Conservation (phyloP, 92 coral and sea anemone species). For the Palythoa heliodiscus region DNA sequence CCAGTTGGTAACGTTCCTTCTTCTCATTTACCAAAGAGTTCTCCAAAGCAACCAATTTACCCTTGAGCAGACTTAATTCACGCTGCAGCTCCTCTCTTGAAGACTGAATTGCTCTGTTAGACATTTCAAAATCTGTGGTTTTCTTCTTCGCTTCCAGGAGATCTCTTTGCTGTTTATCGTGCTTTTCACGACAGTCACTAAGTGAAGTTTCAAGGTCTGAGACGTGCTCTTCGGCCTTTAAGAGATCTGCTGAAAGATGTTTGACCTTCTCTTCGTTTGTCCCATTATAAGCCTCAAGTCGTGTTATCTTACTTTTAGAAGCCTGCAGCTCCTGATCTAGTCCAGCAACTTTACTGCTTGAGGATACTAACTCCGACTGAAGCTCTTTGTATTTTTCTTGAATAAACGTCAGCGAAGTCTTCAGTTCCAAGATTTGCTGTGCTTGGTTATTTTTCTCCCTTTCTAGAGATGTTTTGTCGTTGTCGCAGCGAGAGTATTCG, state of each 20-base stretch:
- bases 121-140: constrained; percentile 75
- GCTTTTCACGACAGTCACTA: constrained; percentile 56
- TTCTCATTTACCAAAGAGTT: constrained; percentile 64
- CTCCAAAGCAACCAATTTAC: constrained; percentile 56
- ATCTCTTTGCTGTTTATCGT: constrained; percentile 68
- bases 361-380: constrained; percentile 68
- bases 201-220: constrained; percentile 68
- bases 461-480: constrained; percentile 47
- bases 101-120: constrained; percentile 62
- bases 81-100: constrained; percentile 67
- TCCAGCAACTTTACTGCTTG: constrained; percentile 63
- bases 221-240: constrained; percentile 61
- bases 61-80: constrained; percentile 59
- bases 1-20: constrained; percentile 66
- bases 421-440: constrained; percentile 59
- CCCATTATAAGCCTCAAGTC: constrained; percentile 72
- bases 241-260: constrained; percentile 62
- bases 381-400: constrained; percentile 69
- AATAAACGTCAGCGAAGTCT: constrained; percentile 54
- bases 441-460: constrained; percentile 51
- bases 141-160: constrained; percentile 77
- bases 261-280: constrained; percentile 68
- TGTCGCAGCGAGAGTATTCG: constrained; percentile 62
- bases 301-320: constrained; percentile 68
- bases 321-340: constrained; percentile 83